These are phyloP conservation scores for Epinotia nisella DNA, from an alignment of 2,888 invertebrate genomes.

Conservation along the genomic window DNA sequence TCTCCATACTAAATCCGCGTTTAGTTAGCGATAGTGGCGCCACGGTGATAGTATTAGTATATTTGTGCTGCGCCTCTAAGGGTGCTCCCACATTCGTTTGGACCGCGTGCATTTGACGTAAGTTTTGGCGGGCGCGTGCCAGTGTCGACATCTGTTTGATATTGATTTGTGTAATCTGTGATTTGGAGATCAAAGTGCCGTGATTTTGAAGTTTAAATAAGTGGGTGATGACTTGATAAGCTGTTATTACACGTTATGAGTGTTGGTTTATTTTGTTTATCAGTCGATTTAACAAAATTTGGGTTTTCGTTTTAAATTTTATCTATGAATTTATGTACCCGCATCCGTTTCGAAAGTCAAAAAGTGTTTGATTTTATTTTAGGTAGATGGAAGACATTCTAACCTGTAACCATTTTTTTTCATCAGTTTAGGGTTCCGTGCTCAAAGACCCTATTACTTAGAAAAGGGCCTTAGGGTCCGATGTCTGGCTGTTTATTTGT, in stretches of 20 bases:
- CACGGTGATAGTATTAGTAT: not conserved
- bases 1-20: conserved; percentile 1
- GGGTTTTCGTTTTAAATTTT: not conserved
- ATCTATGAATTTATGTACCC: not conserved
- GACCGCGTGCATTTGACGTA: conserved; percentile 45
- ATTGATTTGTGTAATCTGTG: conserved; percentile 45
- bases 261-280: conserved; percentile 1
- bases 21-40: conserved; percentile 18
- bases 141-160: conserved; percentile 43
- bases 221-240: conserved; percentile 11
- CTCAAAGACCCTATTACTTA: too few species aligned
- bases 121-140: conserved; percentile 46
- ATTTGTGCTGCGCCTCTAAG: conserved; percentile 25
- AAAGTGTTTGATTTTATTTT: not conserved
- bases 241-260: conserved; percentile 4
- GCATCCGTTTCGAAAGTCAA: not conserved
- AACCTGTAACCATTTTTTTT: too few species aligned
- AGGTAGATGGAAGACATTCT: too few species aligned
- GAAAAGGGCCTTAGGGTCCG: too few species aligned
- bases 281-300: not conserved
- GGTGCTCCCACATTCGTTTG: conserved; percentile 32
- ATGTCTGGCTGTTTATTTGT: too few species aligned
- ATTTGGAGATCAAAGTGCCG: conserved; percentile 37
- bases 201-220: conserved; percentile 40
- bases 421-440: too few species aligned